A percentile compares a stretch with the other conserved stretches of the same genome.
Conservation (phyloP, 2,888 invertebrate genomes). For the Rhagium mordax region DNA sequence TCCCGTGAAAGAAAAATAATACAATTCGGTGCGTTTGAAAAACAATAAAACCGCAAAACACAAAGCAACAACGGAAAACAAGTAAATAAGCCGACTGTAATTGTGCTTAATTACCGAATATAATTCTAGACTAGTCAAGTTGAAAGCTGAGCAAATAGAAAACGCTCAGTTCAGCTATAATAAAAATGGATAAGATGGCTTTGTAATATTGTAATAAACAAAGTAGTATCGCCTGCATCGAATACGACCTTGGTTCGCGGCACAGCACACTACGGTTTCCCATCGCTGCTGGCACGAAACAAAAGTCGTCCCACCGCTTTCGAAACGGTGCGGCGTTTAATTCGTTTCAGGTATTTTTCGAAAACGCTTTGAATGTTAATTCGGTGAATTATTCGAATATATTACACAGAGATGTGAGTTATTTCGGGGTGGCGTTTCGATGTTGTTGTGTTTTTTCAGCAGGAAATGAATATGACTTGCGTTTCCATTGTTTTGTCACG, state of each 20-base stretch:
- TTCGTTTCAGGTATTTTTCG: slow-evolving; percentile 18
- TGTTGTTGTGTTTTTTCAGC: background rate
- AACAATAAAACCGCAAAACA: background rate
- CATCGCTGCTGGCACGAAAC: slow-evolving; percentile 9
- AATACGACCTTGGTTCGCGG: slow-evolving; percentile 28
- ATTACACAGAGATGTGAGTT: background rate
- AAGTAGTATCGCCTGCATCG: slow-evolving; percentile 22
- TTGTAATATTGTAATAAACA: slow-evolving; percentile 7
- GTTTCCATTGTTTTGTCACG: slow-evolving; percentile 31
- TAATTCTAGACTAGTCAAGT: background rate
- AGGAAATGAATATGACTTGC: slow-evolving; percentile 27
- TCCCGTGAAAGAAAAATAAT: background rate
- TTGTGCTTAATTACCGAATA: slow-evolving; percentile 13
- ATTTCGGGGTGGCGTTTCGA: background rate
- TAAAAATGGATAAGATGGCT: slow-evolving; percentile 13
- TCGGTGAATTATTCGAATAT: background rate
- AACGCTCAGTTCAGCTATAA: background rate
- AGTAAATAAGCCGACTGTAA: too few relatives aligned
- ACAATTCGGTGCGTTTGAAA: background rate
- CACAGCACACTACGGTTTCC: slow-evolving; percentile 24
- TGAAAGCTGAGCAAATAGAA: slow-evolving; percentile 22
- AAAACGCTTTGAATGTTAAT: slow-evolving; percentile 16
- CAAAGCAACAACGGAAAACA: background rate
- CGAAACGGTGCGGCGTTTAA: background rate
- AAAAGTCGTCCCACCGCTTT: slow-evolving; percentile 2